A percentile compares a stretch with the other conserved stretches of the same genome.
Evolutionary conservation across 2,888 invertebrate species (phyloP).

Genomic region (Limnephilus rhombicus): DNA sequence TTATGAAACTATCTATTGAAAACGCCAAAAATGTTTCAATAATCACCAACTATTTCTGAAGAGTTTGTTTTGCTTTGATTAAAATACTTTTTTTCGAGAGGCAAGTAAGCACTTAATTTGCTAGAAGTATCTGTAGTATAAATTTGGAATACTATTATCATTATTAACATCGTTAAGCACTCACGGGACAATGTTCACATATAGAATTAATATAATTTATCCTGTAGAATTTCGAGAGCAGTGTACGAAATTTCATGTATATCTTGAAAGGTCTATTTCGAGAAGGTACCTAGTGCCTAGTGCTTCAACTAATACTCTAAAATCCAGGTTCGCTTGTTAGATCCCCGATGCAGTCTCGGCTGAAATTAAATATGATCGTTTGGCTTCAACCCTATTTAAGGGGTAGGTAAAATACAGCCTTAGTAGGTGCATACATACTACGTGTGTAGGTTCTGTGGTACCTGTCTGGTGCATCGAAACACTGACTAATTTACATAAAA

Average conservation of each 20-base stretch:
- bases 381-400: constrained; percentile 8
- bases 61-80: no score
- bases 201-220: neutral
- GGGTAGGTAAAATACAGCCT: neutral
- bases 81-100: neutral
- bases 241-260: neutral
- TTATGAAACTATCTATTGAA: no score
- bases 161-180: neutral
- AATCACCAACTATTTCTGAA: no score
- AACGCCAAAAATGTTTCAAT: no score
- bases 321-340: neutral
- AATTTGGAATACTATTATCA: neutral
- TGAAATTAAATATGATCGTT: constrained; percentile 58
- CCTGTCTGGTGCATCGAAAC: constrained; percentile 59
- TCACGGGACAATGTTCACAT: neutral
- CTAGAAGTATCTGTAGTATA: neutral
- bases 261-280: neutral
- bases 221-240: neutral
- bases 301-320: neutral
- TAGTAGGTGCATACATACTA: neutral
- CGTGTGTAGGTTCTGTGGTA: neutral
- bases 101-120: neutral
- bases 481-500: constrained; percentile 63
- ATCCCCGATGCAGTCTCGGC: constrained; percentile 18
- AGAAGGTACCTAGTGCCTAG: neutral